These are phyloP conservation scores for Muntiacus muntjak DNA, from an alignment of 2,113 vertebrate genomes.

Conservation along the genomic window DNA sequence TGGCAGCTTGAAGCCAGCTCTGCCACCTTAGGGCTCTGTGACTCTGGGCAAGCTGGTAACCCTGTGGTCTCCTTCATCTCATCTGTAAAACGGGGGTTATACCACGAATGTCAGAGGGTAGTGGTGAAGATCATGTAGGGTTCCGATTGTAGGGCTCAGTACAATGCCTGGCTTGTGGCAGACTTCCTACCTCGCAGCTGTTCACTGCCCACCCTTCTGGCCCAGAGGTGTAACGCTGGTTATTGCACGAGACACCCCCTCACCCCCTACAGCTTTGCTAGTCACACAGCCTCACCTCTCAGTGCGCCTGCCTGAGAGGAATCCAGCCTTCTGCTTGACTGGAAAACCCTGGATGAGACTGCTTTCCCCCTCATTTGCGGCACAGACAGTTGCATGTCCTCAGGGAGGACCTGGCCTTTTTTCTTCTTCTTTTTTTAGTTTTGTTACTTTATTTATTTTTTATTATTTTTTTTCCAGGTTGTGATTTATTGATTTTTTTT, in stretches of 20 bases:
- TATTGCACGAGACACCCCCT: background rate
- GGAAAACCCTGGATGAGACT: background rate
- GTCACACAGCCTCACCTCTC: background rate
- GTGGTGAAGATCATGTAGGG: background rate
- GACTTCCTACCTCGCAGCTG: background rate
- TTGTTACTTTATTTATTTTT: background rate
- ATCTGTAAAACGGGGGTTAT: background rate
- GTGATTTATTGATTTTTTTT: background rate
- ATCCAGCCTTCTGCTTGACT: background rate
- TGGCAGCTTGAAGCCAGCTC: background rate
- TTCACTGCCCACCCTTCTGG: background rate
- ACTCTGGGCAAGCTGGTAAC: background rate
- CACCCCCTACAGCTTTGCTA: background rate
- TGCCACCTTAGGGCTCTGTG: background rate
- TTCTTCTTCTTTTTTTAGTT: background rate
- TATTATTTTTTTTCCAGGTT: background rate
- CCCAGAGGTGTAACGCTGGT: background rate
- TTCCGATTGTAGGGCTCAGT: background rate
- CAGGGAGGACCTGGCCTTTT: background rate
- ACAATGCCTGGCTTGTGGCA: background rate
- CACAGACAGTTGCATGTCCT: background rate
- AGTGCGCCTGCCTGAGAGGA: background rate
- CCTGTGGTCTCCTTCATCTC: background rate
- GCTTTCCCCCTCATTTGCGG: background rate
- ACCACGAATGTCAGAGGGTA: background rate